Evolutionary conservation across 2,113 vertebrate genomes (phyloP).

Genomic region (Nyctibius bracteatus): DNA sequence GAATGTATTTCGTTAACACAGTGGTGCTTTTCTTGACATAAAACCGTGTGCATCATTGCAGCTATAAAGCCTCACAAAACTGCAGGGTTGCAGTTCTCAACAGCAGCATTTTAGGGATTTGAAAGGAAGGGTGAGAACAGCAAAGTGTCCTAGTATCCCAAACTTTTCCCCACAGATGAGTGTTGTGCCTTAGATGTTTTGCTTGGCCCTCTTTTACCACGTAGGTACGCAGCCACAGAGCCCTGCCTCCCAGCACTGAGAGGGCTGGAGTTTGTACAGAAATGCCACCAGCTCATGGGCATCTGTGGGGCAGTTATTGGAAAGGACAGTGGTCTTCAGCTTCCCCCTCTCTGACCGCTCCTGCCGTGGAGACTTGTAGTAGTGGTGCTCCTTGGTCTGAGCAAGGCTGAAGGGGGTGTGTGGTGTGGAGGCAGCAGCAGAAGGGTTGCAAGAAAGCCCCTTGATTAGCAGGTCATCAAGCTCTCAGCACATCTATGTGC

Average conservation of each 20-base stretch:
- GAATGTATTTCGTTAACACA: neutral
- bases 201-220: neutral
- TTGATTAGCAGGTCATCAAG: neutral
- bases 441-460: neutral
- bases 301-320: neutral
- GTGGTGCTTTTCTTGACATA: neutral
- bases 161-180: neutral
- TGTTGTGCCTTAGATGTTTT: neutral
- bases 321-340: neutral
- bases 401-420: neutral
- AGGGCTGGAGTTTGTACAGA: neutral
- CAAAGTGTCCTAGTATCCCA: neutral
- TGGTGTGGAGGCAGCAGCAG: neutral
- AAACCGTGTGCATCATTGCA: neutral
- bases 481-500: neutral
- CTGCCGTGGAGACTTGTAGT: neutral
- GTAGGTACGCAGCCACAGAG: fast-evolving
- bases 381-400: neutral
- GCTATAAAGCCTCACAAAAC: neutral
- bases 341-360: neutral
- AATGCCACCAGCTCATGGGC: neutral
- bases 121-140: neutral
- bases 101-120: neutral
- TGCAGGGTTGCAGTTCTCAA: neutral
- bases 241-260: neutral